Evolutionary conservation across 2,888 invertebrate genomes (phyloP), one percentile per base, ranked within the genome.

Genomic region (Rhogogaster chlorosoma): DNA sequence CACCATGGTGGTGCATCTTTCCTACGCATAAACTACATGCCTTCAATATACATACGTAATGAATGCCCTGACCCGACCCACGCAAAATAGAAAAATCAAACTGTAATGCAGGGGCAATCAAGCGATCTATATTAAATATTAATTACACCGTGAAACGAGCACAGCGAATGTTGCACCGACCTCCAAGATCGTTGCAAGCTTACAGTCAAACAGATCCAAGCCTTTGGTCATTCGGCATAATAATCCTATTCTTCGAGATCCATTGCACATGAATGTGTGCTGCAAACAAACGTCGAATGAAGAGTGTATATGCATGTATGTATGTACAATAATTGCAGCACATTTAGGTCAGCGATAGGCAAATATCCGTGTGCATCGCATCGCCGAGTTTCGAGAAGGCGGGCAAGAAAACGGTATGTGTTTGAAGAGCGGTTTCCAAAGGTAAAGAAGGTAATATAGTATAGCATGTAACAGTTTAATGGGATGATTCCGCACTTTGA

Each of bases 351-450:
- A 53, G 77, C 53, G 32, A 77, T 77, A 77, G 49, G 29, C 45
- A 29, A 75, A 77, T 26, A 61, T 77, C 29, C 77, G 53, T 15
- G 49, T 77, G 29, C 32, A 53, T 77, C 53, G 53, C 77, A 77
- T 77, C 32, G 77, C 18, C 22, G 73, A 73, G 42, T 22, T 73
- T 42, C 73, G 10, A 22, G 22, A n/a, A 38, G 38, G 32, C 67
- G 67, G 10, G 64, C 4, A 67, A 67, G 42, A 42, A 42, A 42
- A 77, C 75, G 75, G 45, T 77, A 77, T 18, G 75, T 45, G 75
- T 45, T 77, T 32, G 49, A 45, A 49, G 32, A 18, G n/a, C 18
- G 75, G 12, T 49, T 77, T 49, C 45, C 22, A 73, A 42, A 73
- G 38, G 4, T 42, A 9, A 22, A 73, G n/a, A 22, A 42, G 38